Evolutionary conservation across 2,797 vertebrate genomes (phyloP).

Genomic region (Helarctos malayanus): DNA sequence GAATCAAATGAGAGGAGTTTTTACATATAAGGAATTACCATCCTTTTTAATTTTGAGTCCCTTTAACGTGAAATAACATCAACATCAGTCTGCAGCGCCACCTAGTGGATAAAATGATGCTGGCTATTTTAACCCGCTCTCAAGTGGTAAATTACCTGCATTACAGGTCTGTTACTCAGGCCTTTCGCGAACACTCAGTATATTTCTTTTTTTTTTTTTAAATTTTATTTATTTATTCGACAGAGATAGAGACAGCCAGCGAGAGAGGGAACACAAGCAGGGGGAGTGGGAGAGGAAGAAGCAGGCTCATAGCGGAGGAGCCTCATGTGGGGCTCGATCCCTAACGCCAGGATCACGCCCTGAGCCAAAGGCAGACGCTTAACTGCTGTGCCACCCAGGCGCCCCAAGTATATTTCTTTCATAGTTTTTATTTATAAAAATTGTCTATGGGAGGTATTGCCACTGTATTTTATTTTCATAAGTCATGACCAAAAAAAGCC

Average conservation of each 20-base stretch:
- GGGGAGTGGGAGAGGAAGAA: too few relatives aligned
- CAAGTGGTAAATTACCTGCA: not conserved
- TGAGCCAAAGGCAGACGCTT: too few relatives aligned
- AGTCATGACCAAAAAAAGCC: not conserved
- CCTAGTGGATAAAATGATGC: slow-evolving; percentile 30
- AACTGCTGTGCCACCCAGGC: too few relatives aligned
- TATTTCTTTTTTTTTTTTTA: not conserved
- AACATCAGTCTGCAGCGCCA: slow-evolving; percentile 64
- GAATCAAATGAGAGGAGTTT: not conserved
- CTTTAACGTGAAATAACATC: not conserved
- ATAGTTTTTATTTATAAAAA: not conserved
- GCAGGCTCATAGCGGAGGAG: too few relatives aligned
- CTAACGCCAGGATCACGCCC: too few relatives aligned
- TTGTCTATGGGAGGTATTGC: not conserved
- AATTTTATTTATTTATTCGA: too few relatives aligned
- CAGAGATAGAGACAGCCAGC: too few relatives aligned
- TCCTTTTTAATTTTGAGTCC: not conserved
- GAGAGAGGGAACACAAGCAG: too few relatives aligned
- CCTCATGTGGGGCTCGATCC: too few relatives aligned
- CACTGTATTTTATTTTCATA: not conserved
- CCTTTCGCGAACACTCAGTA: not conserved
- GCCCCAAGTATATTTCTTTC: not conserved
- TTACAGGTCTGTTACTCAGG: not conserved
- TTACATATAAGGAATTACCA: not conserved
- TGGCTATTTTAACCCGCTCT: not conserved